Base-by-base conservation (phyloP, 2,888 invertebrate genomes). In the Eremobia ochroleuca region DNA sequence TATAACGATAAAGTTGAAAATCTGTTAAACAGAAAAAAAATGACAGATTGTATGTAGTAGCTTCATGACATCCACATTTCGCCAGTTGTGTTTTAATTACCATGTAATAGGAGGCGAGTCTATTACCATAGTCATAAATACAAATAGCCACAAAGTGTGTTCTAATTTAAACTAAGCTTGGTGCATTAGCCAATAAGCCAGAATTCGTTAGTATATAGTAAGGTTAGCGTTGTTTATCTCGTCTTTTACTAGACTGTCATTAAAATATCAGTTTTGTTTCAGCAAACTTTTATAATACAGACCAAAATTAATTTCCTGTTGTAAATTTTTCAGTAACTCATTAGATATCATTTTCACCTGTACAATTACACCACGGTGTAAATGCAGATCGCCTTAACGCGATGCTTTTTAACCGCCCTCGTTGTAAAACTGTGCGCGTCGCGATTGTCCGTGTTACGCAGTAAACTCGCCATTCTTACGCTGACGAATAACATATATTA, bases 381-480 rank as follows among this genome's bases (percentile, higher is more conserved):
- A 93, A 46, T 62, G 84, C 40, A 85, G 62, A 77, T 89, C 92
- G 87, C 89, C 90, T 94, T 95, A 94, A 94, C 93, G 90, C 93
- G 92, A 93, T 93, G 93, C 96, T 95, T 95, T 94, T 95, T 95
- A 95, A 94, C 94, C 95, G 94, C 95, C 94, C 94, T 93, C 90
- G 95, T 93, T 94, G 95, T 96, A 96, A 97, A 97, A 94, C 92
- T 92, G 91, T 90, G 90, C 92, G 92, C 94, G 92, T 93, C 92
- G 92, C 94, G 92, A 95, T 95, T 95, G 96, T 96, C 96, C 96
- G 96, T 93, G 95, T 96, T 96, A 96, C 96, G 96, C 96, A 93
- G 95, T 96, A 96, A 96, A 94, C 91, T 91, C 90, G 87, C 93
- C 93, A 92, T 96, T 94, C 95, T 94, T 93, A 89, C 91, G 84